A percentile compares a stretch with the other conserved stretches of the same genome.
Evolutionary conservation across 2,888 invertebrate species (phyloP).

Genomic region (Rutpela maculata): DNA sequence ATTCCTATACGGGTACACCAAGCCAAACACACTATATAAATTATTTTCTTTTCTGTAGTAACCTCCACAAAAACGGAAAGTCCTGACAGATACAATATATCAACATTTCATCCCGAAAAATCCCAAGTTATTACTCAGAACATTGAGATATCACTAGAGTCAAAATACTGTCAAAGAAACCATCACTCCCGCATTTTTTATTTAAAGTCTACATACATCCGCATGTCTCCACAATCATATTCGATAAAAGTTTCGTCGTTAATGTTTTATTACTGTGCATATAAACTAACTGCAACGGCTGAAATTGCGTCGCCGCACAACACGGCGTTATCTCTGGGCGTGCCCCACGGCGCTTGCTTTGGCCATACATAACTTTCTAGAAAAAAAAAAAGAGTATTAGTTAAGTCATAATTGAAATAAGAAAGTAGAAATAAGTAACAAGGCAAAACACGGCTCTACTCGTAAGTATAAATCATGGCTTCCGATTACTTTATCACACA

Average conservation of each 20-base stretch:
- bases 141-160: conserved; percentile 54
- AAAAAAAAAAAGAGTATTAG: conserved; percentile 63
- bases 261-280: conserved; percentile 87
- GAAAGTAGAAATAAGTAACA: too few species aligned
- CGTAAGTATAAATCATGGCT: too few species aligned
- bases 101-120: conserved; percentile 10
- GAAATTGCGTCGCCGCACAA: conserved; percentile 90
- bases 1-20: not conserved
- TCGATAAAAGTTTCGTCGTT: conserved; percentile 87
- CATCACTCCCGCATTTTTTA: not conserved
- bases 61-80: conserved; percentile 29
- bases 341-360: conserved; percentile 66
- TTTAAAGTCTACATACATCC: conserved; percentile 84
- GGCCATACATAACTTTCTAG: conserved; percentile 83
- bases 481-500: too few species aligned
- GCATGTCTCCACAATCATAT: conserved; percentile 94
- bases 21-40: not conserved
- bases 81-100: conserved; percentile 23
- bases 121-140: conserved; percentile 37
- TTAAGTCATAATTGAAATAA: conserved; percentile 11
- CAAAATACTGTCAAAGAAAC: conserved; percentile 54
- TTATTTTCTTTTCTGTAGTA: conserved; percentile 19
- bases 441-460: too few species aligned
- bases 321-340: conserved; percentile 86
- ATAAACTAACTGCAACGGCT: conserved; percentile 86